Evolutionary conservation across 2,113 vertebrate genomes (phyloP), one percentile per base, ranked within the genome.

Genomic region (Hyaena hyaena): DNA sequence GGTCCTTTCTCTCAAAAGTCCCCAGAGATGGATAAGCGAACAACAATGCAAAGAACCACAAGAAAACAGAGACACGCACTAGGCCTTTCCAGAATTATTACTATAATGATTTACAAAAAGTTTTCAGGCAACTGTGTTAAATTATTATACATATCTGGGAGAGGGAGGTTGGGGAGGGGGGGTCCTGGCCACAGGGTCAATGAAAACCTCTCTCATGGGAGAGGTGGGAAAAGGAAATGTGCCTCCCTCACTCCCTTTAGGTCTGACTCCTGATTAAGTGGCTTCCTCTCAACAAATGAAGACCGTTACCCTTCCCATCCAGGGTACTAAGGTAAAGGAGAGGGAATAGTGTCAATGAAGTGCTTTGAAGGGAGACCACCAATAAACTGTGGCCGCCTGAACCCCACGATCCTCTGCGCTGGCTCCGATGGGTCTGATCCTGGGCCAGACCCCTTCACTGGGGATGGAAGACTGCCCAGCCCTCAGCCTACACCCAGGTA

Each of bases 21-120:
- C 68, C 93, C 58, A 65, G 82, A 74, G 95, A 71, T 4, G 21
- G 76, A 66, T 4, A 11, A 82, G 45, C 85, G 90, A 96, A 93
- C 26, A 77, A 39, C n/a, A 96, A 85, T 79, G 89, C n/a, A 81
- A 68, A 63, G 45, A 95, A 77, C 74, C 95, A 86, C 50, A 82
- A 95, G 73, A 96, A 98, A 97, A 95, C 73, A 92, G 43, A 97
- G 94, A 45, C 94, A 93, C 79, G 93, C 77, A 7, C 53, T 39
- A 55, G 45, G 73, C 68, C 31, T 95, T 97, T 95, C 90, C 98
- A 98, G 99, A 98, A 98, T 98, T 95, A 97, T 99, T 99, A 99
- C 99, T 99, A 98, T 99, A 98, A 96, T 99, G 98, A 99, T 99
- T 98, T 99, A 99, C 98, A 99, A 99, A 99, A 98, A 98, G 98